Evolutionary conservation across 2,888 invertebrate genomes (phyloP), one percentile per base, ranked within the genome.

Genomic region (Clusia tigrina): DNA sequence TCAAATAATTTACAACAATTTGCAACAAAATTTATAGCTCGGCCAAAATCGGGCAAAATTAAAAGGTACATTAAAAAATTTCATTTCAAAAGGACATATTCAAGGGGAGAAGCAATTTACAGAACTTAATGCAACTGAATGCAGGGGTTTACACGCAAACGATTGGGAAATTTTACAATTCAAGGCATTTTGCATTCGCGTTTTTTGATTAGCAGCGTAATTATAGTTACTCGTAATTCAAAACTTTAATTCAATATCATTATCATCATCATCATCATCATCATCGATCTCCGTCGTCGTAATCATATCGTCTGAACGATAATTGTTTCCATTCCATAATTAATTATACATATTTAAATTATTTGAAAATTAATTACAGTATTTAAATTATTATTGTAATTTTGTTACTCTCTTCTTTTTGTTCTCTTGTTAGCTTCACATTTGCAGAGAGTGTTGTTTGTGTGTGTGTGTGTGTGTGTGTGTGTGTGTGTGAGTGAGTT

Each of bases 221-320:
- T n/a, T n/a, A n/a, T n/a, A n/a, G n/a, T n/a, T n/a, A n/a, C n/a
- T n/a, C 12, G 32, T 32, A 9, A 9, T 32, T 32, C 10, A 42
- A 42, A 42, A 42, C 12, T 6, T 42, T 42, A 42, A 42, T 42
- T 42, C 42, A n/a, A n/a, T n/a, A n/a, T n/a, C n/a, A n/a, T n/a
- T n/a, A n/a, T n/a, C n/a, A n/a, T n/a, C n/a, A n/a, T n/a, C n/a
- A n/a, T n/a, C n/a, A n/a, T n/a, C n/a, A n/a, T n/a, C n/a, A n/a
- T n/a, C n/a, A n/a, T n/a, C n/a, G n/a, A n/a, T n/a, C n/a, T n/a
- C n/a, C n/a, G n/a, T n/a, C n/a, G n/a, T n/a, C 25, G 61, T 25
- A 58, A 64, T 67, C 62, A 61, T 67, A 63, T 64, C 68, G 64
- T 63, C 56, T 32, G 20, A 60, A 64, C 68, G 67, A 67, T 65